Percentiles rank a stretch among this genome's conserved stretches.
Evolutionary conservation across 2,113 vertebrate genomes (phyloP).

Genomic region (Tragelaphus scriptus): DNA sequence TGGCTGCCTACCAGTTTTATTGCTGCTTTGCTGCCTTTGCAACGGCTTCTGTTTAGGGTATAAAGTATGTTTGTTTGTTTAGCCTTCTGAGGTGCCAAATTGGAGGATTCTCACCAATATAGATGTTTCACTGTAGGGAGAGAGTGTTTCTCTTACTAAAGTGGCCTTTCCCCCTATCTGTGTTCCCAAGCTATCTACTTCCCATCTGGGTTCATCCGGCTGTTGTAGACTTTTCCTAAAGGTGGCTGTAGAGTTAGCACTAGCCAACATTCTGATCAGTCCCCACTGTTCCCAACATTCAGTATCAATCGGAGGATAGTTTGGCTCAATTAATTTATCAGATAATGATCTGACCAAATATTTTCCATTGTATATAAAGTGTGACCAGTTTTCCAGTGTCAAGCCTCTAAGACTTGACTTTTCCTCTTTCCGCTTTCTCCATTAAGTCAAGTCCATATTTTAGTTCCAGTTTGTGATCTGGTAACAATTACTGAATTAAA

Average conservation of each 20-base stretch:
- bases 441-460: background rate
- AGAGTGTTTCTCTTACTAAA: background rate
- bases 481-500: background rate
- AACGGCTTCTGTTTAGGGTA: background rate
- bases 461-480: background rate
- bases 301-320: background rate
- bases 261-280: background rate
- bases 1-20: background rate
- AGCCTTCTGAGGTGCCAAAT: background rate
- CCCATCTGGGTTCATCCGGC: background rate
- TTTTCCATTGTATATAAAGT: background rate
- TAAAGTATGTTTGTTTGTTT: background rate
- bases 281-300: background rate
- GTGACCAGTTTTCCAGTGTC: background rate
- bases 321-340: background rate
- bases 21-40: background rate
- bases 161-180: background rate
- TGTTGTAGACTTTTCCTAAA: background rate
- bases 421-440: background rate
- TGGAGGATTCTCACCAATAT: slow-evolving; percentile 16
- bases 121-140: background rate
- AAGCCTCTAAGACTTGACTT: background rate
- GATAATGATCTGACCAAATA: background rate
- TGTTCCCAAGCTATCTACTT: background rate
- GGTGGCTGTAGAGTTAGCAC: background rate